phyloP scores from a whole-genome alignment of 2,113 vertebrate species.

The Mormyrus lacerda region DNA sequence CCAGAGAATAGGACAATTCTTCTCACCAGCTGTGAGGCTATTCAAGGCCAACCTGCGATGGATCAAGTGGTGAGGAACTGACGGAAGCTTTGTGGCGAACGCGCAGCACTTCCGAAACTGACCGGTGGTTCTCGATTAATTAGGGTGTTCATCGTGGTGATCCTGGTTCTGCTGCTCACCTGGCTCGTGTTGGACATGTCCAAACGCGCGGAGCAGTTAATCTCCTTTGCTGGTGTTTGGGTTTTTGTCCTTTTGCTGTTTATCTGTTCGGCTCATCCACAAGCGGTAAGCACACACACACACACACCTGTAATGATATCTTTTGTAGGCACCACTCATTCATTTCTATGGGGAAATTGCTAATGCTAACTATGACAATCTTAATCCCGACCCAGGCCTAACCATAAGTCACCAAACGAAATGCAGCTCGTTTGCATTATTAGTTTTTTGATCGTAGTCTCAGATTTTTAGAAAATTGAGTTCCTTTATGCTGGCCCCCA shows the following conservation, averaged over 20 bases:
- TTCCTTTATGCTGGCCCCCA: too few species aligned
- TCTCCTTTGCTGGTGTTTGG: constrained; percentile 80
- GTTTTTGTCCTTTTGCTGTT: constrained; percentile 69
- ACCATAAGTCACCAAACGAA: too few species aligned
- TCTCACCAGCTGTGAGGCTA: constrained; percentile 45
- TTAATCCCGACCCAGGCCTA: too few species aligned
- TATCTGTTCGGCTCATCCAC: constrained; percentile 71
- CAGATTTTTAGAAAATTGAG: too few species aligned
- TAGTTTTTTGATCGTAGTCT: too few species aligned
- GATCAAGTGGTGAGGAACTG: constrained; percentile 77
- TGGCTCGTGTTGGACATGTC: constrained; percentile 77
- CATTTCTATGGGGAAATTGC: too few species aligned
- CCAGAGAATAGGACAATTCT: constrained; percentile 49
- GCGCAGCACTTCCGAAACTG: not conserved
- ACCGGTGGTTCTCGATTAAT: not conserved
- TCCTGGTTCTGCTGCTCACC: constrained; percentile 56
- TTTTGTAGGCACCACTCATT: too few species aligned
- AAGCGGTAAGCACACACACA: constrained; percentile 57
- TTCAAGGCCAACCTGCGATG: constrained; percentile 59
- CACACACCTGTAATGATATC: not conserved
- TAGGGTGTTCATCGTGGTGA: constrained; percentile 66
- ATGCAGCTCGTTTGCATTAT: too few species aligned
- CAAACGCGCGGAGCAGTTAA: constrained; percentile 69
- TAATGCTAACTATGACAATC: too few species aligned
- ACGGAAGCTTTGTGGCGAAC: not conserved